Evolutionary conservation across 2,797 vertebrate species (phyloP), one percentile per base, ranked within the genome.

Genomic region (Arvicola amphibius): DNA sequence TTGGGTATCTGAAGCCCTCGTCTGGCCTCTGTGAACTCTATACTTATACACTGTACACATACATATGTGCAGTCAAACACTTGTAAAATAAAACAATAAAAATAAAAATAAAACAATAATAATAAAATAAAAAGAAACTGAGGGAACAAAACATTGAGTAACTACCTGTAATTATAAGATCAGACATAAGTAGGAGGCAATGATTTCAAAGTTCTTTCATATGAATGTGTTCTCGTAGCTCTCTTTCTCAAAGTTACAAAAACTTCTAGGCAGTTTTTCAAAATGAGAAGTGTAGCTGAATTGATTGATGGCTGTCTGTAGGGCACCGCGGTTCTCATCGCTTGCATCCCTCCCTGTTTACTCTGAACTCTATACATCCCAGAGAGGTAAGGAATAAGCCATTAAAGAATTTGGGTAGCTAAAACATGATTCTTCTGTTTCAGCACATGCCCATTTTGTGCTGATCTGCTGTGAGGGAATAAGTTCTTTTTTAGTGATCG

Each of bases 221-320:
- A 78, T 6, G 37, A 65, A 80, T 74, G n/a, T n/a, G 8, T 37
- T 84, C 56, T 96, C 14, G 48, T 13, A 78, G 14, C 3, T 21
- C 3, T 83, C 14, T 40, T 37, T 63, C 11, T 67, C 12, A 13
- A 78, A 63, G 29, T 32, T 89, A 56, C 73, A 76, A 37, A 94
- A 93, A 86, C 27, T 17, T 48, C 74, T 27, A 48, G 23, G 3
- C 51, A 80, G 10, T 87, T 89, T 63, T 48, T 83, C 9, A 90
- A 92, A 91, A 86, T 65, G 48, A 73, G 56, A 84, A 89, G 23
- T 90, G 46, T 3, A 59, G 9, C n/a, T 86, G 56, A 94, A 87
- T 32, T 77, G 67, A 87, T 32, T 77, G 67, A 51, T 73, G 69
- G 17, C 21, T 90, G 13, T 83, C 1, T 59, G 4, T 48, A 37